Conservation (phyloP, 92 coral and sea anemone genomes). For the Heliopora coerulea region DNA sequence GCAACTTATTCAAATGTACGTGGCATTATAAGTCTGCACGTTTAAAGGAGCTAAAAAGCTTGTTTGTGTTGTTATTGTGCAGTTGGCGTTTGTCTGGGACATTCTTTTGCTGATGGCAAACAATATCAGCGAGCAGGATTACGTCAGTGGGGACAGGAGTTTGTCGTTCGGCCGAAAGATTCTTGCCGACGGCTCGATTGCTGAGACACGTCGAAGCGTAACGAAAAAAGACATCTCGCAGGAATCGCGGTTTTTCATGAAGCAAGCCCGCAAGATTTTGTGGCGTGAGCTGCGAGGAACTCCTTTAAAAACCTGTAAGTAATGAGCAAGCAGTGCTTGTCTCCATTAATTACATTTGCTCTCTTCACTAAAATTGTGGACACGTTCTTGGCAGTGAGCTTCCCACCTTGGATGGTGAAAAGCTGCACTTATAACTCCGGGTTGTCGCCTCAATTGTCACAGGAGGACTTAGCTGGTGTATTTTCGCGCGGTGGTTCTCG, state of each 20-base stretch:
- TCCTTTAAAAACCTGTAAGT: constrained; percentile 67
- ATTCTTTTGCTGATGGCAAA: constrained; percentile 79
- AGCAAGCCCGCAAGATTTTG: constrained; percentile 63
- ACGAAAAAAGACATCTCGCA: constrained; percentile 49
- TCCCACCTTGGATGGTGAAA: no score
- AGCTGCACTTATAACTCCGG: no score
- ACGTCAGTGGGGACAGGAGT: constrained; percentile 77
- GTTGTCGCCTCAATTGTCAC: no score
- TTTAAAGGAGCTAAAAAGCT: no score
- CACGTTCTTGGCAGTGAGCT: no score
- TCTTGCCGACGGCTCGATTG: constrained; percentile 31
- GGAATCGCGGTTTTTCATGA: constrained; percentile 60
- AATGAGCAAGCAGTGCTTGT: no score
- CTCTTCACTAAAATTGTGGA: no score
- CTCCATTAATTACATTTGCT: no score
- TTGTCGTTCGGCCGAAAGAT: constrained; percentile 76
- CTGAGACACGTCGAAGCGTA: constrained; percentile 60
- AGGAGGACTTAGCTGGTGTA: no score
- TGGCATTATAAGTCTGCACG: no score
- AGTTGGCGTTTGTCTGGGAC: constrained; percentile 85
- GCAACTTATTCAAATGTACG: no score
- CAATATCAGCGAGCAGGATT: constrained; percentile 65
- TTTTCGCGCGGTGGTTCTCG: no score
- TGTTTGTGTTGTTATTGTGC: background rate
- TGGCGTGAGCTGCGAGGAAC: constrained; percentile 78